Evolutionary conservation across 1,140 invertebrate genomes (phyloP).

Genomic region (Platyscapa corneri): DNA sequence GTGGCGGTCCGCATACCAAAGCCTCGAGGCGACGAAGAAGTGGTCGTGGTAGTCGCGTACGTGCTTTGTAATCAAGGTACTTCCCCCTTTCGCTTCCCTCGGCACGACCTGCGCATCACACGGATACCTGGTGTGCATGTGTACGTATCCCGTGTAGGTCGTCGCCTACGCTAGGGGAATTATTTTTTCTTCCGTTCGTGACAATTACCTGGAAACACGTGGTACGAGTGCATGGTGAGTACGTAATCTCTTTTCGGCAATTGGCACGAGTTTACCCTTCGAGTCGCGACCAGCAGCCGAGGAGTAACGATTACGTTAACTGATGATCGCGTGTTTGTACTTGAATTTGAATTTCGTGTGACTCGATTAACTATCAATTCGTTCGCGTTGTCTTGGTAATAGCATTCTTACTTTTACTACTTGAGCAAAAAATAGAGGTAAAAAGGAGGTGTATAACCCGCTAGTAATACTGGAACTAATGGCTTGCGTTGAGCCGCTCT

Average conservation of each 20-base stretch:
- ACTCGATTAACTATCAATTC: neutral
- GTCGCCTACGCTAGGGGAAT: neutral
- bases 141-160: neutral
- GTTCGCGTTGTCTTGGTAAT: neutral
- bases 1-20: neutral
- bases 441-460: too few species aligned
- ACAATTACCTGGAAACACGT: neutral
- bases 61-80: slow-evolving; percentile 16
- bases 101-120: neutral
- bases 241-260: neutral
- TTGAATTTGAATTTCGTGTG: neutral
- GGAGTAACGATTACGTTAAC: neutral
- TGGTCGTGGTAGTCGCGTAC: neutral
- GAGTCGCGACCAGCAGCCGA: neutral
- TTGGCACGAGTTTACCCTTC: neutral
- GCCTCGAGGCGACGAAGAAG: neutral
- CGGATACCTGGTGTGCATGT: neutral
- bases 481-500: neutral
- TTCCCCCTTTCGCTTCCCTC: neutral
- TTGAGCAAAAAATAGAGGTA: too few species aligned
- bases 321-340: neutral
- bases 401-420: neutral
- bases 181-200: neutral
- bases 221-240: neutral
- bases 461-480: neutral